These are phyloP conservation scores for Brachyhypopomus gauderio DNA, from an alignment of 2,113 vertebrate genomes.

Conservation along the genomic window DNA sequence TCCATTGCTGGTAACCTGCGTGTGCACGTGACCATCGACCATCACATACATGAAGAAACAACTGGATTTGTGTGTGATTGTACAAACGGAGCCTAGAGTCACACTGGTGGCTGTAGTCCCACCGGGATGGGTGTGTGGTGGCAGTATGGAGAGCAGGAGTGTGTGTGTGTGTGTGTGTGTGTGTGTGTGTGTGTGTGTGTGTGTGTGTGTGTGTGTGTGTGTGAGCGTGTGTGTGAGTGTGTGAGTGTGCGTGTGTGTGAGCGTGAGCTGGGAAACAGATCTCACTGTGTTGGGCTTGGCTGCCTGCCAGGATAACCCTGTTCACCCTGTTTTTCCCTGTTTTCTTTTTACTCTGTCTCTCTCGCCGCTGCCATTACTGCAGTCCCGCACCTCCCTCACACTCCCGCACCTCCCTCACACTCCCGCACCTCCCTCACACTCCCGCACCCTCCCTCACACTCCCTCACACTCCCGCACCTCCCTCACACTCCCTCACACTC, in stretches of 20 bases:
- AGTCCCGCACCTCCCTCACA: slow-evolving; percentile 8
- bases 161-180: slow-evolving; percentile 49
- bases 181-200: slow-evolving; percentile 40
- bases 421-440: too few relatives aligned
- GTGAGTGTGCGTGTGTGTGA: slow-evolving; percentile 47
- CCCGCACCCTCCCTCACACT: slow-evolving; percentile 1
- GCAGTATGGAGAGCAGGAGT: slow-evolving; percentile 13
- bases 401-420: background rate
- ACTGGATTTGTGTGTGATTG: slow-evolving; percentile 30
- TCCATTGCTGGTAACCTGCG: background rate
- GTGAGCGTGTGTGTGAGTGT: slow-evolving; percentile 43
- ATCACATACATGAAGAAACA: too few relatives aligned
- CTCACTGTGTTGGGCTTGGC: slow-evolving; percentile 62
- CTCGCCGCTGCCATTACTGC: slow-evolving; percentile 48
- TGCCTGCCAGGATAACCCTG: slow-evolving; percentile 55
- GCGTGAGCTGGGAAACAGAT: slow-evolving; percentile 62
- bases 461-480: background rate
- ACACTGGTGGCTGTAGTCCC: slow-evolving; percentile 11
- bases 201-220: slow-evolving; percentile 49
- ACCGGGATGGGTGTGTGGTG: slow-evolving; percentile 32
- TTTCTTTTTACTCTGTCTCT: slow-evolving; percentile 47
- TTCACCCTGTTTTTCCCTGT: slow-evolving; percentile 53
- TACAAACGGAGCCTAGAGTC: background rate
- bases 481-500: too few relatives aligned
- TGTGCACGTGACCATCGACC: background rate